Evolutionary conservation across 2,888 invertebrate genomes (phyloP).

Genomic region (Philopedon plagiatum): DNA sequence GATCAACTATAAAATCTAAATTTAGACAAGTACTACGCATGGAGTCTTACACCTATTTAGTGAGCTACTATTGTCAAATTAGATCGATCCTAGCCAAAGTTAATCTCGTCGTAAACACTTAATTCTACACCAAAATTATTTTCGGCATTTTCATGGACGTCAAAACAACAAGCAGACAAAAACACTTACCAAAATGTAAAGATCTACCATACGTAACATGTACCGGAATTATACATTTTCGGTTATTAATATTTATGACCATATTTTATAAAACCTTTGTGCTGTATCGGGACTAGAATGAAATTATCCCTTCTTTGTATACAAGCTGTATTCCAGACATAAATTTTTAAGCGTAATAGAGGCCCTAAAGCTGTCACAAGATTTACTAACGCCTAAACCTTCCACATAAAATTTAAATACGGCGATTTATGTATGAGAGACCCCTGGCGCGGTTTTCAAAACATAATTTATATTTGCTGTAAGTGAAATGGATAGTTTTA

Average conservation of each 20-base stretch:
- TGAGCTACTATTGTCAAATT: no score
- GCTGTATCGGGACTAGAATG: constrained; percentile 25
- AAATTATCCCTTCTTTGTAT: constrained; percentile 34
- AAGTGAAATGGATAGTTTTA: constrained; percentile 10
- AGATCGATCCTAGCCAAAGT: no score
- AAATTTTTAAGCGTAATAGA: constrained; percentile 39
- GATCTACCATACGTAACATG: neutral
- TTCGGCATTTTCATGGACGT: no score
- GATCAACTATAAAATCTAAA: no score
- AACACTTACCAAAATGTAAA: no score
- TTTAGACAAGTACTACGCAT: no score
- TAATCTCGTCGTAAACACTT: no score
- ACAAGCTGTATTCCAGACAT: constrained; percentile 35
- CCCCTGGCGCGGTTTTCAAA: neutral
- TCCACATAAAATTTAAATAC: constrained; percentile 30
- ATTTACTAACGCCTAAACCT: constrained; percentile 25
- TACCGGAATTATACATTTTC: neutral
- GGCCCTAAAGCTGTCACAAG: constrained; percentile 27
- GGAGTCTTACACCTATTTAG: no score
- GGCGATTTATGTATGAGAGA: constrained; percentile 11
- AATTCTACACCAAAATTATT: no score
- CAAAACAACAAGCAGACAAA: no score
- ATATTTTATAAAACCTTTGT: constrained; percentile 27
- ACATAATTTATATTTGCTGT: constrained; percentile 7
- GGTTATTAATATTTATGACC: constrained; percentile 28